Percentiles rank a stretch among this genome's conserved stretches.
Conservation (phyloP, 2,888 invertebrate genomes). For the Drosophila siamana region DNA sequence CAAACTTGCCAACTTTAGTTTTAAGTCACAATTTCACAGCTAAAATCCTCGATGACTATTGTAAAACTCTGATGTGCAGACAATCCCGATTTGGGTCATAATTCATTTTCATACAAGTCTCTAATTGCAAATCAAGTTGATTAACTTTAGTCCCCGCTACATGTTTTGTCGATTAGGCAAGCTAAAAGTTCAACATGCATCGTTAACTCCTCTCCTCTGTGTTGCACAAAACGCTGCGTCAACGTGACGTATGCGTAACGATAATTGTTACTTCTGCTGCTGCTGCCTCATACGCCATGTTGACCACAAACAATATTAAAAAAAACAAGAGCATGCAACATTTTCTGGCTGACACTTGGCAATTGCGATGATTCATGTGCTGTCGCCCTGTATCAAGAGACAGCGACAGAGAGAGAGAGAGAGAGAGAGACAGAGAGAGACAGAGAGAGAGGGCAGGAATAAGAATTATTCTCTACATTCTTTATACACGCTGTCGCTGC, state of each 20-base stretch:
- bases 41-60: background rate
- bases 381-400: background rate
- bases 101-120: background rate
- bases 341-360: constrained; percentile 25
- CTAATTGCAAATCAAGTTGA: background rate
- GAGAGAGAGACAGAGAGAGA: background rate
- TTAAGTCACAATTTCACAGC: background rate
- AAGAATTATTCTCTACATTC: constrained; percentile 11
- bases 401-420: background rate
- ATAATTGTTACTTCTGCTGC: constrained; percentile 22
- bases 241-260: constrained; percentile 67
- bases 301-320: constrained; percentile 24
- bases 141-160: background rate
- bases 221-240: constrained; percentile 30
- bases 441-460: too few species aligned
- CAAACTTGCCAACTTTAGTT: too few species aligned
- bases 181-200: constrained; percentile 29
- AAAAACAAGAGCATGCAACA: constrained; percentile 40
- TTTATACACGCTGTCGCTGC: constrained; percentile 46
- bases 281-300: constrained; percentile 52
- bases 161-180: constrained; percentile 18
- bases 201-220: constrained; percentile 1
- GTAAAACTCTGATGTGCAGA: background rate
- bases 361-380: constrained; percentile 58
- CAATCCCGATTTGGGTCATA: background rate